These are phyloP conservation scores for Caenorhabditis inopinata DNA, from an alignment of 1,140 invertebrate species.

Conservation along the genomic window DNA sequence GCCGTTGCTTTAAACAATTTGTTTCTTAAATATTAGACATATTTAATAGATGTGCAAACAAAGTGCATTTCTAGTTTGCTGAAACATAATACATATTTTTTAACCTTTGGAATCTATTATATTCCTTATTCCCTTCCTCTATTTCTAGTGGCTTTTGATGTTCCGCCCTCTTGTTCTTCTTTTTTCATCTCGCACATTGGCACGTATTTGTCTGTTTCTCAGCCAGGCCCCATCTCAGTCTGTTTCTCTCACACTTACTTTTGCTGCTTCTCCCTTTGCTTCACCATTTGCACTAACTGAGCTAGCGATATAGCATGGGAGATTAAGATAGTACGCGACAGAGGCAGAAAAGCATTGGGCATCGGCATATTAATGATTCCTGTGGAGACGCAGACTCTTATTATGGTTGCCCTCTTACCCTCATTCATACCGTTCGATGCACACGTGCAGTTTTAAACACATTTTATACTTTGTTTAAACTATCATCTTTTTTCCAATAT, in stretches of 20 bases:
- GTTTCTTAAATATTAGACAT: too few species aligned
- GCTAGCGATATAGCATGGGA: not conserved
- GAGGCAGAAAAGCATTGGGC: not conserved
- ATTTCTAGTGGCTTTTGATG: not conserved
- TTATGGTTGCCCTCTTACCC: not conserved
- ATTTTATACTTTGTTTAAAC: not conserved
- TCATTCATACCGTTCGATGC: conserved; percentile 12
- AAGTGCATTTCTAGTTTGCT: not conserved
- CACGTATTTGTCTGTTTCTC: not conserved
- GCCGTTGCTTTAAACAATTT: too few species aligned
- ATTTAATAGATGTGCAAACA: too few species aligned
- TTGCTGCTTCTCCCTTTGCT: not conserved
- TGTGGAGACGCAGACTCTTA: not conserved
- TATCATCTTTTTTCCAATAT: not conserved
- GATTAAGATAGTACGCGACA: not conserved
- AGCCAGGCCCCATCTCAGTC: not conserved
- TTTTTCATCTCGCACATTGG: too few species aligned
- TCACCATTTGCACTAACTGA: not conserved
- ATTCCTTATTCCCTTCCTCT: not conserved
- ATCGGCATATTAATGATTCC: not conserved
- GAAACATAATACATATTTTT: not conserved
- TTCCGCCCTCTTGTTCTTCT: not conserved
- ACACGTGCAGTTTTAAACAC: not conserved
- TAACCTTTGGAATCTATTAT: not conserved
- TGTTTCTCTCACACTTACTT: not conserved